Conservation (phyloP, 2,113 vertebrate species). For the Recurvirostra avosetta region DNA sequence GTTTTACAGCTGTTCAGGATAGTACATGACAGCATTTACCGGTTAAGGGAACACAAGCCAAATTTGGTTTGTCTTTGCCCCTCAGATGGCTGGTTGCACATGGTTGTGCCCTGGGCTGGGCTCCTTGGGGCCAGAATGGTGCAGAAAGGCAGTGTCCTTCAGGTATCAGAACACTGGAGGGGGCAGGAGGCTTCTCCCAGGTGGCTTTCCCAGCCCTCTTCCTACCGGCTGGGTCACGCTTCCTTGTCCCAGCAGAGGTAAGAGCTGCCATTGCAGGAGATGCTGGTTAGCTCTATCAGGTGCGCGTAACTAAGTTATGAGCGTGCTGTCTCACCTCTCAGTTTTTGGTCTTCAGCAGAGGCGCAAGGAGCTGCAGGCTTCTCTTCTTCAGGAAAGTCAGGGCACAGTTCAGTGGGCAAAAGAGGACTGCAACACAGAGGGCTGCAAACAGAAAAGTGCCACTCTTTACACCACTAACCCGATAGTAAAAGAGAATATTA, state of each 20-base stretch:
- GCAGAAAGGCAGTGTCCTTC: neutral
- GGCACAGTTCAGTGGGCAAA: neutral
- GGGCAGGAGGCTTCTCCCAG: neutral
- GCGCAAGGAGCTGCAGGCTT: neutral
- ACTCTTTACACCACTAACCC: neutral
- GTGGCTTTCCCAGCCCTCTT: neutral
- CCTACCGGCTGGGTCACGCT: neutral
- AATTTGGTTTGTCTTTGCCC: neutral
- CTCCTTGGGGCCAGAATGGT: neutral
- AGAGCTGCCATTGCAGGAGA: neutral
- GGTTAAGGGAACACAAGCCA: neutral
- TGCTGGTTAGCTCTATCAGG: neutral
- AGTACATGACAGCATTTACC: neutral
- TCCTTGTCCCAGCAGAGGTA: neutral
- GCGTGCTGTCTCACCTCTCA: neutral
- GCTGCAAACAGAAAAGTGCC: neutral
- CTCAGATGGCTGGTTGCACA: neutral
- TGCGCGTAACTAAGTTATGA: neutral
- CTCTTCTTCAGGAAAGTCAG: constrained; percentile 18
- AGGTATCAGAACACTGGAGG: neutral
- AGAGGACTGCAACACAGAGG: neutral
- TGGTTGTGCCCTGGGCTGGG: neutral
- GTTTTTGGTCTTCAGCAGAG: neutral
- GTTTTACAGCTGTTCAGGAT: neutral
- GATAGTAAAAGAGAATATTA: neutral